Percentiles rank a stretch among this genome's conserved stretches.
Evolutionary conservation across 1,140 invertebrate species (phyloP).

Genomic region (Nephotettix cincticeps): DNA sequence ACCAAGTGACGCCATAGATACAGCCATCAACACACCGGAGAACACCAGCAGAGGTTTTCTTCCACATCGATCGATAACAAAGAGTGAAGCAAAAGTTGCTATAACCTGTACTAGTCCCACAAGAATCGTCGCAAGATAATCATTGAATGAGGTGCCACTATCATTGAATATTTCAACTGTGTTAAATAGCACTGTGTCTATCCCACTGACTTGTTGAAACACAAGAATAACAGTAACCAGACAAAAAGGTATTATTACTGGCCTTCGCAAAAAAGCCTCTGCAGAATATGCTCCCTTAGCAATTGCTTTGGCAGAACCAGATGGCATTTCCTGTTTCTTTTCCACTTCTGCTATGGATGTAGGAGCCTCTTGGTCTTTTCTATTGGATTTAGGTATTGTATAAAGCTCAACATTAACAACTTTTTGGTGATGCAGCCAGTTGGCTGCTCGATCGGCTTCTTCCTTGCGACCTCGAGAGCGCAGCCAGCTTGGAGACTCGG

Average conservation of each 20-base stretch:
- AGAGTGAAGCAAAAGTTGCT: conserved; percentile 53
- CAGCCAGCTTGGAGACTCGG: conserved; percentile 60
- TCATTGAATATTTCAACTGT: conserved; percentile 63
- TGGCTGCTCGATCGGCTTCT: conserved; percentile 50
- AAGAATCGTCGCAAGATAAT: conserved; percentile 61
- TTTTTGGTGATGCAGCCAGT: conserved; percentile 49
- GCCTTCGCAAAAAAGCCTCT: conserved; percentile 18
- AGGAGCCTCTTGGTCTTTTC: background rate
- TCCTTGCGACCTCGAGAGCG: conserved; percentile 49
- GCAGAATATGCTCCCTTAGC: conserved; percentile 23
- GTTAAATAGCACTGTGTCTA: conserved; percentile 69
- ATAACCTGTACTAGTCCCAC: conserved; percentile 57
- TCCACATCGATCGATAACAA: conserved; percentile 57
- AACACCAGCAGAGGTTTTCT: conserved; percentile 51
- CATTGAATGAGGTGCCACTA: conserved; percentile 56
- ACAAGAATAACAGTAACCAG: conserved; percentile 53
- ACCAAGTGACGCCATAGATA: conserved; percentile 55
- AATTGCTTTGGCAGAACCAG: background rate
- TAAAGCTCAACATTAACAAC: conserved; percentile 22
- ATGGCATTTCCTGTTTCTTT: conserved; percentile 3
- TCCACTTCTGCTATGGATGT: background rate
- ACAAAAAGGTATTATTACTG: conserved; percentile 45
- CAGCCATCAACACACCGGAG: conserved; percentile 49
- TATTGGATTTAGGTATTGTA: conserved; percentile 1
- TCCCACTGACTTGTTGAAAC: conserved; percentile 65